phyloP scores from a whole-genome alignment of 2,113 vertebrate genomes.

The Nesogale talazaci region DNA sequence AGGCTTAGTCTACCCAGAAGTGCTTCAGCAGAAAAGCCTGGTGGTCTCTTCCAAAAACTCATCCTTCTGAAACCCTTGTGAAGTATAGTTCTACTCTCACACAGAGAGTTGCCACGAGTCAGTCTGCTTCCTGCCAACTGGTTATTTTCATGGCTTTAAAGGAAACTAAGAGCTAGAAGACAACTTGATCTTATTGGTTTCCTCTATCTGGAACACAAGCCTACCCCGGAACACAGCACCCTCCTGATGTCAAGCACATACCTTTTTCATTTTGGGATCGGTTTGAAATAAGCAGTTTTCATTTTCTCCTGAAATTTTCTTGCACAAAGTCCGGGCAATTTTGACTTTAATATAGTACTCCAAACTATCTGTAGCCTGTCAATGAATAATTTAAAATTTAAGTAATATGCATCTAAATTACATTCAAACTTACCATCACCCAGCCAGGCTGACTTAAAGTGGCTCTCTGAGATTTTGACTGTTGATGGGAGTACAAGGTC shows the following conservation, averaged over 20 bases:
- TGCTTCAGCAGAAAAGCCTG: background rate
- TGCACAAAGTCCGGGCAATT: conserved; percentile 75
- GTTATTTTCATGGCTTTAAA: background rate
- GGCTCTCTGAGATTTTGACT: no score
- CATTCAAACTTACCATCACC: no score
- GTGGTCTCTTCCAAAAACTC: background rate
- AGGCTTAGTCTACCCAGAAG: background rate
- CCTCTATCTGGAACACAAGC: background rate
- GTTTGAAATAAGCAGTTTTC: conserved; percentile 66
- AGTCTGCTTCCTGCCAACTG: background rate
- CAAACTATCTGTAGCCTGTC: conserved; percentile 72
- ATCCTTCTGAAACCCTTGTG: no score
- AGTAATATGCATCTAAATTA: background rate
- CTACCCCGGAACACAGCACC: background rate
- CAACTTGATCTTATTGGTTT: background rate
- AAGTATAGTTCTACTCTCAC: no score
- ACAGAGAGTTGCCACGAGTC: background rate
- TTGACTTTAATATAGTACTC: conserved; percentile 73
- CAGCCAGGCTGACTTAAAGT: no score
- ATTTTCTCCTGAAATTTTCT: conserved; percentile 58
- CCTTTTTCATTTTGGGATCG: conserved; percentile 71
- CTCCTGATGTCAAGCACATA: background rate
- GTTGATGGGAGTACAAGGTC: no score
- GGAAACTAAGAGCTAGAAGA: background rate
- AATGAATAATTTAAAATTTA: conserved; percentile 8